These are phyloP conservation scores for Ephydatia muelleri DNA, from an alignment of 37 sponge, comb jelly and placozoan species.

Conservation along the genomic window DNA sequence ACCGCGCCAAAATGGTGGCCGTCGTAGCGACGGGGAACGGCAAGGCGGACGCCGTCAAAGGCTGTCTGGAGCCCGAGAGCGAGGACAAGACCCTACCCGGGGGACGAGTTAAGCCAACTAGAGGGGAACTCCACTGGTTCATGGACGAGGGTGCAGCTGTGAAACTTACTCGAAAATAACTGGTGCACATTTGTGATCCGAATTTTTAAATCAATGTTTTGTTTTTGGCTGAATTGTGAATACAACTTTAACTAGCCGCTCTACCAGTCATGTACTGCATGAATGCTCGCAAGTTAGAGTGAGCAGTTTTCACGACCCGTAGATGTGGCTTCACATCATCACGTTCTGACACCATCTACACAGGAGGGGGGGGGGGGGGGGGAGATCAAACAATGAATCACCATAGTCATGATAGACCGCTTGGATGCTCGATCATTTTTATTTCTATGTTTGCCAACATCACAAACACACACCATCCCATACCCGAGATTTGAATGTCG, in stretches of 20 bases:
- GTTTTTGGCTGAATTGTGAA: neutral
- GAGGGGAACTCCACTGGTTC: conserved; percentile 88
- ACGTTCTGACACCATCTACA: neutral
- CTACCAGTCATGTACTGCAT: neutral
- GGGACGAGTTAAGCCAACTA: conserved; percentile 72
- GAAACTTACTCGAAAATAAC: conserved; percentile 14
- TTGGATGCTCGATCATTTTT: too few relatives aligned
- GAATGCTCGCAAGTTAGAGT: neutral
- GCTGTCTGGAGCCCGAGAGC: conserved; percentile 65
- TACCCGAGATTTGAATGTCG: conserved; percentile 22
- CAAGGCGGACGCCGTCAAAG: conserved; percentile 84
- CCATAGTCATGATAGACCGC: neutral
- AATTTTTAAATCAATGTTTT: neutral
- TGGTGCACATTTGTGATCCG: neutral
- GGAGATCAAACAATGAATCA: neutral
- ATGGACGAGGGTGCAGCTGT: conserved; percentile 80
- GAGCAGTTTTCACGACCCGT: neutral
- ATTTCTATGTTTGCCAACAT: too few relatives aligned
- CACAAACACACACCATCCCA: too few relatives aligned
- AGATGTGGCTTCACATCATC: neutral
- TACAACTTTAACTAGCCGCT: neutral
- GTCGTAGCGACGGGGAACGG: conserved; percentile 83
- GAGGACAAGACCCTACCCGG: conserved; percentile 73
- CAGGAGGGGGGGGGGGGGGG: neutral
- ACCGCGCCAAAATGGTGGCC: conserved; percentile 73